Evolutionary conservation across 2,113 vertebrate species (phyloP), one percentile per base, ranked within the genome.

Genomic region (Pteronura brasiliensis): DNA sequence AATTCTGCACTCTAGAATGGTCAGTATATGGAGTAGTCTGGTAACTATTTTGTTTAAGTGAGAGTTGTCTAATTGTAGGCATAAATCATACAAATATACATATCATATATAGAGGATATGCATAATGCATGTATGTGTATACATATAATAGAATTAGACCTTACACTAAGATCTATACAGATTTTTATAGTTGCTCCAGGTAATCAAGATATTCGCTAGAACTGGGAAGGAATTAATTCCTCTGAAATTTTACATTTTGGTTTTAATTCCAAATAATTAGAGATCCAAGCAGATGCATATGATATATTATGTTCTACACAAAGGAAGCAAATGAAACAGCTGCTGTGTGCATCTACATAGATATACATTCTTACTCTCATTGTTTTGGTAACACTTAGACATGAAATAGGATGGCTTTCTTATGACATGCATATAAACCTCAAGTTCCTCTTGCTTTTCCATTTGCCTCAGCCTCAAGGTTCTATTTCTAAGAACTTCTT

Each of bases 191-290:
- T 74, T 59, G 18, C 25, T 88, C 15, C 29, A 84, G 77, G 34
- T 77, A 86, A 86, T 80, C 79, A 83, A 49, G 36, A 39, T 20
- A 88, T n/a, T 72, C 57, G 31, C 7, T 13, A 95, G 15, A 59
- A 4, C 6, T 69, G 65, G 36, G 25, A 36, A 8, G 34, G 11
- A 95, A 93, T 6, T 59, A 57, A 89, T n/a, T 31, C 1, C 10
- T 72, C 25, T 92, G 23, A 57, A 93, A 20, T 67, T 95, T 59
- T 87, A 42, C 49, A 61, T 89, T 97, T 92, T 93, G 67, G 13
- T 93, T 92, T 97, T 31, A 95, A 80, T 86, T 97, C 67, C 55
- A 93, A 47, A 49, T 79, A 90, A 83, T 72, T 29, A 95, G 39
- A 84, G 25, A 4, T 59, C 69, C 82, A 39, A 87, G 14, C 31